Evolutionary conservation across 2,797 vertebrate species (phyloP).

Genomic region (Sebastes melanostomus): DNA sequence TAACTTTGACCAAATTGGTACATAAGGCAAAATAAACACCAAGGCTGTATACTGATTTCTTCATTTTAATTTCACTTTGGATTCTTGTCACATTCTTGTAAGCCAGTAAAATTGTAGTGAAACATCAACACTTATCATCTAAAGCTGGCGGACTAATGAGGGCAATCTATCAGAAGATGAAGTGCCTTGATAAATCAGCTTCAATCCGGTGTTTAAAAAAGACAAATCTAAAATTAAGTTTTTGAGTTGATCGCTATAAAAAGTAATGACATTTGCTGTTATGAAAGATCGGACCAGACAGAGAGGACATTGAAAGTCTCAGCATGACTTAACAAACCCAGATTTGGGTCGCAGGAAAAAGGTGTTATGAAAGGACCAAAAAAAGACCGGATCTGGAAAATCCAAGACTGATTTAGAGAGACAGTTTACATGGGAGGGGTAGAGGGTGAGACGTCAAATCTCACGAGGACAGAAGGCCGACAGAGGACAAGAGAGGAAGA

Average conservation of each 20-base stretch:
- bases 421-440: constrained; percentile 15
- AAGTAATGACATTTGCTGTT: background rate
- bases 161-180: background rate
- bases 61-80: background rate
- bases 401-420: constrained; percentile 36
- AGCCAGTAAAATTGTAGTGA: background rate
- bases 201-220: background rate
- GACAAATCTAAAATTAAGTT: background rate
- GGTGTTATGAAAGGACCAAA: constrained; percentile 13
- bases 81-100: background rate
- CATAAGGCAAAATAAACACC: background rate
- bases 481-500: constrained; percentile 19
- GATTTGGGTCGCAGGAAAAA: background rate
- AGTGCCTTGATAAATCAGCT: background rate
- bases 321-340: background rate
- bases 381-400: background rate
- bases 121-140: background rate
- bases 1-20: background rate
- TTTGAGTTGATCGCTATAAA: background rate
- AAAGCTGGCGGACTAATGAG: background rate
- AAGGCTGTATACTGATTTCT: background rate
- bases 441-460: constrained; percentile 19
- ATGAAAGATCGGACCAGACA: background rate
- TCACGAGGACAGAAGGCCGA: constrained; percentile 26
- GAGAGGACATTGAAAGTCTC: background rate